A percentile compares a stretch with the other conserved stretches of the same genome.
Evolutionary conservation across 2,888 invertebrate genomes (phyloP).

Genomic region (Drosophila bunnanda): DNA sequence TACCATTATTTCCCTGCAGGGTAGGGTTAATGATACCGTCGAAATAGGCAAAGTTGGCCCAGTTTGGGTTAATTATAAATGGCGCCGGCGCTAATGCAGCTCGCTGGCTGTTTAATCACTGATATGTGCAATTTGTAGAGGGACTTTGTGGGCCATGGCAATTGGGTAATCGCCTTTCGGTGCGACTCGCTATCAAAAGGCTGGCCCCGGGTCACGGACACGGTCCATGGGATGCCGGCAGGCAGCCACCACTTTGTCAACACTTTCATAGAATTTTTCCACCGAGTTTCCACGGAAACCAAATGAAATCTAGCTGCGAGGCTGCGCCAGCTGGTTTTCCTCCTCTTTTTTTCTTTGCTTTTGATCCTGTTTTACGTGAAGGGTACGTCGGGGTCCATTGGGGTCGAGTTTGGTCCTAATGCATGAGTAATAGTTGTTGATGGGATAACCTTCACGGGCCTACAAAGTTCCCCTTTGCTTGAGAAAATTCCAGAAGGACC

Average conservation of each 20-base stretch:
- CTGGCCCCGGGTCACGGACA: constrained; percentile 36
- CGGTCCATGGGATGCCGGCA: constrained; percentile 9
- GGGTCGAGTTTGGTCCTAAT: constrained; percentile 8
- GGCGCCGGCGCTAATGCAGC: constrained; percentile 23
- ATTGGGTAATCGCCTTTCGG: constrained; percentile 60
- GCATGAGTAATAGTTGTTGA: constrained; percentile 34
- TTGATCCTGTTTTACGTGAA: constrained; percentile 4
- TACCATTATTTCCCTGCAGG: not conserved
- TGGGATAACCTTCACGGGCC: constrained; percentile 4
- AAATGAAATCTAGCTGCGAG: constrained; percentile 46
- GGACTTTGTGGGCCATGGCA: constrained; percentile 23
- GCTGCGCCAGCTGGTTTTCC: constrained; percentile 40
- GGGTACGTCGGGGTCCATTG: constrained; percentile 41
- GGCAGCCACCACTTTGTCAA: constrained; percentile 70
- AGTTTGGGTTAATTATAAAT: constrained; percentile 61
- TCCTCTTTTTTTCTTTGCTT: constrained; percentile 21
- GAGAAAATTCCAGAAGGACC: not conserved
- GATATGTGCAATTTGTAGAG: constrained; percentile 49
- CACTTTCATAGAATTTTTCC: constrained; percentile 56
- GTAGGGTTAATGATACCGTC: constrained; percentile 24
- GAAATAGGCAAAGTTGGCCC: constrained; percentile 48
- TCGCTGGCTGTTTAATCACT: constrained; percentile 42
- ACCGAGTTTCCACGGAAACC: constrained; percentile 51
- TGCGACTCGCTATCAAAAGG: constrained; percentile 56
- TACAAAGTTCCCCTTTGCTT: not conserved